phyloP scores from a whole-genome alignment of 2,888 invertebrate genomes.

The Ophion slaviceki region DNA sequence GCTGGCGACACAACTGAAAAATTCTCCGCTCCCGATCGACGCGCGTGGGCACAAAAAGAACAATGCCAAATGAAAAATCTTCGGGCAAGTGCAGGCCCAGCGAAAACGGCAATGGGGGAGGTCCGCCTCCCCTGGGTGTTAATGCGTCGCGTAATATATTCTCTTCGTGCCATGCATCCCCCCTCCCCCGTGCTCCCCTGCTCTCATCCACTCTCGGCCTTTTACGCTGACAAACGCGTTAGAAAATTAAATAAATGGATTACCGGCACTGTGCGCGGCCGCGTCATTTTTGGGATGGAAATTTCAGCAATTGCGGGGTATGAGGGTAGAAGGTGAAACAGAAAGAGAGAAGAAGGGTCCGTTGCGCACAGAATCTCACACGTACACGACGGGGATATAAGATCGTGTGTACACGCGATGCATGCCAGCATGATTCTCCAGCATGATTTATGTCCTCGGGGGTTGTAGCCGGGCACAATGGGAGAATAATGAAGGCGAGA shows the following conservation, averaged over 20 bases:
- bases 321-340: slow-evolving; percentile 24
- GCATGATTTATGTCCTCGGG: slow-evolving; percentile 70
- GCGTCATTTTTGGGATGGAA: slow-evolving; percentile 66
- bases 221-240: slow-evolving; percentile 53
- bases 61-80: not conserved
- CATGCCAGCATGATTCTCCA: slow-evolving; percentile 61
- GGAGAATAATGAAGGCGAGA: slow-evolving; percentile 82
- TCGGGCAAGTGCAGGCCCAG: not conserved
- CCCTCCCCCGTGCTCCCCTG: not conserved
- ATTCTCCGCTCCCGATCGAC: not conserved
- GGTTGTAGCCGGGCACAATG: slow-evolving; percentile 76
- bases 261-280: slow-evolving; percentile 49
- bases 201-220: not conserved
- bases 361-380: slow-evolving; percentile 15
- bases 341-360: slow-evolving; percentile 9
- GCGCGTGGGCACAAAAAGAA: no score
- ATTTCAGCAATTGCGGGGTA: slow-evolving; percentile 63
- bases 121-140: not conserved
- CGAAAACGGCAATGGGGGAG: not conserved
- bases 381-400: slow-evolving; percentile 9
- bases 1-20: no score
- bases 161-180: not conserved
- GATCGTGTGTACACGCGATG: slow-evolving; percentile 61
- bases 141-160: not conserved
- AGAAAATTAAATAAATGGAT: slow-evolving; percentile 66